Evolutionary conservation across 1,140 invertebrate species (phyloP).

Genomic region (Heliconius nattereri): DNA sequence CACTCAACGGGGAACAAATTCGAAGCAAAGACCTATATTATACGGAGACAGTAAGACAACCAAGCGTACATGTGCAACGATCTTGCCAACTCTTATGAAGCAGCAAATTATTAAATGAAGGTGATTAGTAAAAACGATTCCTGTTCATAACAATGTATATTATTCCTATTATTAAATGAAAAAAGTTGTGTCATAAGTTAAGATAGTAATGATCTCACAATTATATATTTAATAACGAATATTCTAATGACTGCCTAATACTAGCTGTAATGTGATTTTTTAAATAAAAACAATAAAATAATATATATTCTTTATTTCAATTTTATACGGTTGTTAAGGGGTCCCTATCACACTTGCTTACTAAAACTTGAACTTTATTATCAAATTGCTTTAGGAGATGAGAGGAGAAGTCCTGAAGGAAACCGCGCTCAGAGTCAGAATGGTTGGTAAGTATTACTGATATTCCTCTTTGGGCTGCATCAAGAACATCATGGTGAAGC

Average conservation of each 20-base stretch:
- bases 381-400: constrained; percentile 80
- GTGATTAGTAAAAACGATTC: constrained; percentile 33
- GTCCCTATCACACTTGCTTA: constrained; percentile 89
- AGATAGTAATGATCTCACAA: constrained; percentile 54
- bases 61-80: constrained; percentile 57
- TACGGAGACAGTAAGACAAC: constrained; percentile 54
- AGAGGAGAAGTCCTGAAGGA: constrained; percentile 83
- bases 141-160: constrained; percentile 17
- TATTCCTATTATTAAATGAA: constrained; percentile 23
- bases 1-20: constrained; percentile 60
- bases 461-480: constrained; percentile 88
- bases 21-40: constrained; percentile 47
- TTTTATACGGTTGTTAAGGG: constrained; percentile 82
- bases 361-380: constrained; percentile 83
- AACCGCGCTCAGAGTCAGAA: constrained; percentile 97
- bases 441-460: constrained; percentile 96
- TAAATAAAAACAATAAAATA: not conserved
- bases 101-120: not conserved
- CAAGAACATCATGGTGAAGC: constrained; percentile 97
- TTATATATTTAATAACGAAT: constrained; percentile 26
- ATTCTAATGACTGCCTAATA: constrained; percentile 35
- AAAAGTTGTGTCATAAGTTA: constrained; percentile 28
- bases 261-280: constrained; percentile 44
- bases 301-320: not conserved
- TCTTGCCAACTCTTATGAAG: constrained; percentile 71